Evolutionary conservation across 2,797 vertebrate species (phyloP).

Genomic region (Morus bassanus): DNA sequence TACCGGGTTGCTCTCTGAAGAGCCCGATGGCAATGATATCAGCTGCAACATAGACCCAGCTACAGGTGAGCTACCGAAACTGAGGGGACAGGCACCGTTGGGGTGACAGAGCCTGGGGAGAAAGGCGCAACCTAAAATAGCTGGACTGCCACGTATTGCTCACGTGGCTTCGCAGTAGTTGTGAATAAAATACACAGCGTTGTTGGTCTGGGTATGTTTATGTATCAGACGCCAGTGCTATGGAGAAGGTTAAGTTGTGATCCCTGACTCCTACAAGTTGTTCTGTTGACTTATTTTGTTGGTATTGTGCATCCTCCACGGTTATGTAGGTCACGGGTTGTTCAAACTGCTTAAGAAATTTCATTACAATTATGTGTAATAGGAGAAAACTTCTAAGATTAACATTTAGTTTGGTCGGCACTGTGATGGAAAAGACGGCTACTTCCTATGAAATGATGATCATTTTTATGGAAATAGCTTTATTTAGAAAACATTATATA

Average conservation of each 20-base stretch:
- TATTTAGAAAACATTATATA: neutral
- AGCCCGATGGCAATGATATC: rapidly evolving
- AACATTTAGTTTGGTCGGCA: neutral
- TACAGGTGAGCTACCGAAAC: neutral
- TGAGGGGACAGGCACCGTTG: neutral
- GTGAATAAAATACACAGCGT: rapidly evolving
- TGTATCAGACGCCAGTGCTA: rapidly evolving
- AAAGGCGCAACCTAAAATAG: neutral
- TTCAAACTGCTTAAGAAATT: neutral
- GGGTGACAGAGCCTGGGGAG: neutral
- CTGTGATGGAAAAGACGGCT: neutral
- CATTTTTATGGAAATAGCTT: neutral
- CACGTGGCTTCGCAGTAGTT: neutral
- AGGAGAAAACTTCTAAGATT: neutral
- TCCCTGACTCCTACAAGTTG: neutral
- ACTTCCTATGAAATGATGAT: neutral
- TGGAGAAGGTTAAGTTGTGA: neutral
- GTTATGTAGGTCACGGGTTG: rapidly evolving
- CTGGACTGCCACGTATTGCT: neutral
- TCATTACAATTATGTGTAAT: rapidly evolving
- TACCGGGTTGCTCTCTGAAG: neutral
- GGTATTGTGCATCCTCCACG: rapidly evolving
- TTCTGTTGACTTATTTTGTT: rapidly evolving
- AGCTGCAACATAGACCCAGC: neutral
- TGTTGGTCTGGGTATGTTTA: neutral